phyloP scores from a whole-genome alignment of 1,140 invertebrate genomes.

The Gerris buenoi region DNA sequence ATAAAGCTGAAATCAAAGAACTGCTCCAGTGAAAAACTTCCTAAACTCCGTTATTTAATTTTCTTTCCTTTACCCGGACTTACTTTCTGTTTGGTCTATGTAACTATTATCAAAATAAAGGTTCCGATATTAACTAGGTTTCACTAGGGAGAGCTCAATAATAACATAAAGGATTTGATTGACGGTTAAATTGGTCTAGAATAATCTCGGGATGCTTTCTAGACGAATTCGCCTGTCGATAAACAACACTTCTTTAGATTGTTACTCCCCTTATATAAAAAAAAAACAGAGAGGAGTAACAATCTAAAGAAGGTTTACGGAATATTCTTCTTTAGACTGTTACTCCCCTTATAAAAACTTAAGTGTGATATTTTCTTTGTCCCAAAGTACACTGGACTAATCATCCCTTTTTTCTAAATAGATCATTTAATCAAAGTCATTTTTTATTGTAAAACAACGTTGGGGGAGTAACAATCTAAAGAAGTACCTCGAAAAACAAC shows the following conservation, averaged over 20 bases:
- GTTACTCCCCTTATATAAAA: too few species aligned
- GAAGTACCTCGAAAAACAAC: neutral
- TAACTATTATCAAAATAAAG: neutral
- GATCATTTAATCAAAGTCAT: neutral
- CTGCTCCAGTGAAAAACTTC: constrained; percentile 32
- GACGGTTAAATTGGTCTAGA: neutral
- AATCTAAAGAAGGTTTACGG: neutral
- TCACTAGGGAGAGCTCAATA: too few species aligned
- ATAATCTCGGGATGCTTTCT: neutral
- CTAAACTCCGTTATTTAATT: neutral
- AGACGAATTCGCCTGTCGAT: too few species aligned
- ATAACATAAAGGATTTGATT: too few species aligned
- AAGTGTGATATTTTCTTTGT: neutral
- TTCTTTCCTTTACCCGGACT: neutral
- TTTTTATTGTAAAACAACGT: neutral
- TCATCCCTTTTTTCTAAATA: neutral
- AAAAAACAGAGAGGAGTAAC: too few species aligned
- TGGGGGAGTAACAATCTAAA: too few species aligned
- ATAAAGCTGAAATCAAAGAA: constrained; percentile 80
- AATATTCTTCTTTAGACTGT: neutral
- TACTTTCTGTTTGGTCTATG: neutral
- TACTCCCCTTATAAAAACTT: neutral
- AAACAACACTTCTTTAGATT: too few species aligned
- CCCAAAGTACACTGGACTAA: neutral
- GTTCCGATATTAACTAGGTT: neutral